These are phyloP conservation scores for Xylota segnis DNA, from an alignment of 2,888 invertebrate species.

Conservation along the genomic window DNA sequence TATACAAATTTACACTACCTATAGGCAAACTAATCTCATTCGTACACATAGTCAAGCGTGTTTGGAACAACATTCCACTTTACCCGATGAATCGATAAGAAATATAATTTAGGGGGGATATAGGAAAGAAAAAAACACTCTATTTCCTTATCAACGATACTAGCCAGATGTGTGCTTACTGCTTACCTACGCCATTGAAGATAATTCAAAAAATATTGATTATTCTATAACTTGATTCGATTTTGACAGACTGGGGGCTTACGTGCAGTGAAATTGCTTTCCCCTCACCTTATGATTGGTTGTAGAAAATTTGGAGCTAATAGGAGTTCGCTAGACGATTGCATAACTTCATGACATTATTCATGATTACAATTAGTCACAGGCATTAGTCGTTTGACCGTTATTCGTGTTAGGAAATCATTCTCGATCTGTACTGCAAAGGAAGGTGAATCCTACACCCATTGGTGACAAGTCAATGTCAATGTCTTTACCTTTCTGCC, in stretches of 20 bases:
- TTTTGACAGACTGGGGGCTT: neutral
- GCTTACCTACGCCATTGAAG: constrained; percentile 1
- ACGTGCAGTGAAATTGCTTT: too few species aligned
- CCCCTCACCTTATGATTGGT: too few species aligned
- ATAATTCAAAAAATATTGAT: constrained; percentile 7
- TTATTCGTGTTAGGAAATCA: too few species aligned
- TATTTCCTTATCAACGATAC: constrained; percentile 5
- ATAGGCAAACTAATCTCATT: neutral
- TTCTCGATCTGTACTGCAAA: too few species aligned
- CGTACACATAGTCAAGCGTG: neutral
- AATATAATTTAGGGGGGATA: neutral
- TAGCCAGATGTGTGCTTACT: constrained; percentile 10
- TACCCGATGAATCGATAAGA: constrained; percentile 8
- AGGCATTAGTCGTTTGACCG: too few species aligned
- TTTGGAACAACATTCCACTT: neutral
- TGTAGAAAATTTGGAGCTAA: too few species aligned
- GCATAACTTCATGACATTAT: too few species aligned
- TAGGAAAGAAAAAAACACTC: neutral
- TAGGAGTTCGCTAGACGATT: too few species aligned
- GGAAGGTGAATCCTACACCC: constrained; percentile 8
- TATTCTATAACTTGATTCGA: neutral
- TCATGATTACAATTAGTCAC: too few species aligned
- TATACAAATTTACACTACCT: neutral
- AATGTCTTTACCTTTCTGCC: neutral
- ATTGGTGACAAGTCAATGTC: neutral